Conservation (phyloP, 2,113 vertebrate species). For the Puntigrus tetrazona region DNA sequence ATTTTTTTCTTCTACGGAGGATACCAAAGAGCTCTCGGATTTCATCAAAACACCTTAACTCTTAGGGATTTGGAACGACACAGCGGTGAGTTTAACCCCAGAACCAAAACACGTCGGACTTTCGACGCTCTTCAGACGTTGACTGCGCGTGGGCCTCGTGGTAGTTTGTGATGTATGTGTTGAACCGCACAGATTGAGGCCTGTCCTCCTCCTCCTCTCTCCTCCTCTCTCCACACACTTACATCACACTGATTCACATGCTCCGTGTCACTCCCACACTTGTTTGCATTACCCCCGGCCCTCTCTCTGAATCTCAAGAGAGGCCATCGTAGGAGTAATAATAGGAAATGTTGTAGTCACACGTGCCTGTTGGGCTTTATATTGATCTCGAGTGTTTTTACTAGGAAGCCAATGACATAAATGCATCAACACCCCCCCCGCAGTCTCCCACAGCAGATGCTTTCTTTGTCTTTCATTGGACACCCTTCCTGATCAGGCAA, state of each 20-base stretch:
- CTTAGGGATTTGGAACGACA: no score
- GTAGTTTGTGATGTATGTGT: not conserved
- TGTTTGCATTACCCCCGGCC: not conserved
- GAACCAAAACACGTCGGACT: no score
- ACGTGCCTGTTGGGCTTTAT: not conserved
- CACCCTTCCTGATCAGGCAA: not conserved
- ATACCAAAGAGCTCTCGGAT: no score
- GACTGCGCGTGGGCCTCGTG: not conserved
- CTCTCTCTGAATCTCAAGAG: no score
- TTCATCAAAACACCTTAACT: no score
- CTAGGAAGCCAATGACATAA: not conserved
- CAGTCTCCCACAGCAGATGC: not conserved
- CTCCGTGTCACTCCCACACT: conserved; percentile 19
- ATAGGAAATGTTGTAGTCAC: not conserved
- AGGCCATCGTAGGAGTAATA: not conserved
- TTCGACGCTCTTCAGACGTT: no score
- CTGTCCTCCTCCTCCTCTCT: conserved; percentile 6
- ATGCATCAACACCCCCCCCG: conserved; percentile 4
- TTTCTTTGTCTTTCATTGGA: not conserved
- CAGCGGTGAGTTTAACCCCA: no score
- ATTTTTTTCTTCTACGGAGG: no score
- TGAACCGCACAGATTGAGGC: not conserved
- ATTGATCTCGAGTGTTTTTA: not conserved
- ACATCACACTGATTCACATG: conserved; percentile 13
- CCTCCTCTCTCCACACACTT: not conserved